A percentile compares a stretch with the other conserved stretches of the same genome.
Conservation (phyloP, 2,797 vertebrate species). For the Sebastes oblongus region DNA sequence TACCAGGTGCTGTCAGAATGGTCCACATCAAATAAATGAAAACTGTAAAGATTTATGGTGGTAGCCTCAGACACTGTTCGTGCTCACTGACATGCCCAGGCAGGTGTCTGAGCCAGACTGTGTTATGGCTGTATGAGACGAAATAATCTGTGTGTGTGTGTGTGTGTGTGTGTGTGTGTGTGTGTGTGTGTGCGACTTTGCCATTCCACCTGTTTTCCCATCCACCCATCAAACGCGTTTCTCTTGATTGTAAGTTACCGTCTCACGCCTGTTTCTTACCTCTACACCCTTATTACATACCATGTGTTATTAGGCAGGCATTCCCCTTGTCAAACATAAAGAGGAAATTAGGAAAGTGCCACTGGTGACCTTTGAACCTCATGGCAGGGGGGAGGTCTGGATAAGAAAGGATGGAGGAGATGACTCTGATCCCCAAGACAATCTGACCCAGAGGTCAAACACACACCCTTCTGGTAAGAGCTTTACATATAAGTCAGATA, state of each 20-base stretch:
- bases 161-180: neutral
- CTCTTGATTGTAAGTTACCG: neutral
- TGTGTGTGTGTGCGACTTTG: neutral
- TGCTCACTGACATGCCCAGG: constrained; percentile 28
- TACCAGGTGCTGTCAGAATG: constrained; percentile 36
- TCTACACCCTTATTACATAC: neutral
- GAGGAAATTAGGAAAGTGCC: constrained; percentile 19
- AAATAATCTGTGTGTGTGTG: constrained; percentile 4
- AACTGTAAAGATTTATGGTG: constrained; percentile 32
- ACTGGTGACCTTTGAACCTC: constrained; percentile 18
- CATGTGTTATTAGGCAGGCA: neutral
- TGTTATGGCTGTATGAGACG: constrained; percentile 25
- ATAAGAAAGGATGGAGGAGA: neutral
- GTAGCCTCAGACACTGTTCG: neutral
- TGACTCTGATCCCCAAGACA: neutral
- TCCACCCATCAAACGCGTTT: neutral
- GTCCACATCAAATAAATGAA: constrained; percentile 20
- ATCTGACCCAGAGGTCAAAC: constrained; percentile 5
- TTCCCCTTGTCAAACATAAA: neutral
- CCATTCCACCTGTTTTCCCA: neutral
- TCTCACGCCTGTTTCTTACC: neutral
- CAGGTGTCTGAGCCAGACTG: constrained; percentile 39
- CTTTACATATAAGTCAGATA: neutral
- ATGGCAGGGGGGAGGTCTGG: neutral
- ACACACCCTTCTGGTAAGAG: neutral